phyloP scores from a whole-genome alignment of 2,797 vertebrate genomes.

The Pelochelys cantorii region DNA sequence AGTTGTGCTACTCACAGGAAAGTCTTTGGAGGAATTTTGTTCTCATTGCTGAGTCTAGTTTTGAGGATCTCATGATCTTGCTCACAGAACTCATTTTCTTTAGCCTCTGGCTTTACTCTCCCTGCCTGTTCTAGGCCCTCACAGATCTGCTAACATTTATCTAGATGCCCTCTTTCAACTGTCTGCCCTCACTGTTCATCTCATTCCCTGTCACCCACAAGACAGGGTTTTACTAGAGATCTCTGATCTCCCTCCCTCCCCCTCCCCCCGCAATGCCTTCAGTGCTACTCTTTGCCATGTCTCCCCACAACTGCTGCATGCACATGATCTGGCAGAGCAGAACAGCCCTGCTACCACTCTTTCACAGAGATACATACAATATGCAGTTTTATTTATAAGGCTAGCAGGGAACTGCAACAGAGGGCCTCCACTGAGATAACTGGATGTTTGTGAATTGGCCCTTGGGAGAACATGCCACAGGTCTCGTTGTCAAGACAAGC shows the following conservation, averaged over 20 bases:
- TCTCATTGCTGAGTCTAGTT: accelerated
- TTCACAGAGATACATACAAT: neutral
- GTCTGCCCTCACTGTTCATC: neutral
- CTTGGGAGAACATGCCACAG: neutral
- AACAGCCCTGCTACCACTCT: too few species aligned
- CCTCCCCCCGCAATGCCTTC: neutral
- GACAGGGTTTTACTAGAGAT: neutral
- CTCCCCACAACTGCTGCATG: neutral
- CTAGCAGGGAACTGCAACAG: neutral
- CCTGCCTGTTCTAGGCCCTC: neutral
- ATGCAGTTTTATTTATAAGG: neutral
- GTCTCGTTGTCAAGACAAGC: neutral
- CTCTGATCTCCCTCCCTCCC: neutral
- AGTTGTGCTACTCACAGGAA: accelerated
- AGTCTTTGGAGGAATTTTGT: accelerated
- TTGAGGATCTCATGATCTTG: accelerated
- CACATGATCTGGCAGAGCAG: neutral
- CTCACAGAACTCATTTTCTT: neutral
- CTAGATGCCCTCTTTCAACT: neutral
- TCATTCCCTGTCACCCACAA: neutral
- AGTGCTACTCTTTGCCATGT: neutral
- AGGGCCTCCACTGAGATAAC: neutral
- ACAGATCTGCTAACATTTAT: neutral
- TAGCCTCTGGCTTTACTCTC: neutral
- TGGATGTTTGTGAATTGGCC: neutral